Conservation (phyloP, 2,797 vertebrate genomes). For the Phrynocephalus vlangalii region DNA sequence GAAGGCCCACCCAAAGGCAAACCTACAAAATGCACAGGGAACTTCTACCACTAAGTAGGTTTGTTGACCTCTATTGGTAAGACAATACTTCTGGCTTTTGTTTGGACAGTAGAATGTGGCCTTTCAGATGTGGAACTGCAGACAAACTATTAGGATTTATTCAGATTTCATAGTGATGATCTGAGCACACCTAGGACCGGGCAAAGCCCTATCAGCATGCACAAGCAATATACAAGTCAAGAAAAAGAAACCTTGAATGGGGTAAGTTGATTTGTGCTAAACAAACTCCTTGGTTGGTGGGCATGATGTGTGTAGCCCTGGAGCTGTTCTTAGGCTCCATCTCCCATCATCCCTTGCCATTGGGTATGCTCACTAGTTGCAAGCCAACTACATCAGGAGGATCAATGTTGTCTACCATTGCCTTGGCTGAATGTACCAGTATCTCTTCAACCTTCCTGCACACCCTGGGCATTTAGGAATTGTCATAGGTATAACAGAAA, state of each 20-base stretch:
- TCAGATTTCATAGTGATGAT: too few species aligned
- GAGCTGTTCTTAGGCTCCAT: too few species aligned
- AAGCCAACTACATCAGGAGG: background rate
- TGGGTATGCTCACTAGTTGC: too few species aligned
- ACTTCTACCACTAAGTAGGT: background rate
- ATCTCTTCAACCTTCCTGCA: background rate
- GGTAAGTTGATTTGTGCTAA: background rate
- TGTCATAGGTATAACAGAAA: background rate
- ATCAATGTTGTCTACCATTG: background rate
- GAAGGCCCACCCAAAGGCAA: background rate
- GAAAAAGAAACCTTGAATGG: background rate
- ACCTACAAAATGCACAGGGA: background rate
- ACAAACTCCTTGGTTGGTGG: too few species aligned
- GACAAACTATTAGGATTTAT: too few species aligned
- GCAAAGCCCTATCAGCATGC: too few species aligned
- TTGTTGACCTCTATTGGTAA: slow-evolving; percentile 9
- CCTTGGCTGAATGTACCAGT: background rate
- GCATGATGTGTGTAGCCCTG: too few species aligned
- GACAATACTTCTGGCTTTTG: background rate
- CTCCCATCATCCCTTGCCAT: too few species aligned
- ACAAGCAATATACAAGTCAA: background rate
- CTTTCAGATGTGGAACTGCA: too few species aligned
- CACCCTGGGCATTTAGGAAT: background rate
- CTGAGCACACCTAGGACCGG: too few species aligned
- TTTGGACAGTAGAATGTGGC: background rate